Evolutionary conservation across 37 sponge, comb jelly and placozoan genomes (phyloP).

Genomic region (Cladorhizidae sp.): DNA sequence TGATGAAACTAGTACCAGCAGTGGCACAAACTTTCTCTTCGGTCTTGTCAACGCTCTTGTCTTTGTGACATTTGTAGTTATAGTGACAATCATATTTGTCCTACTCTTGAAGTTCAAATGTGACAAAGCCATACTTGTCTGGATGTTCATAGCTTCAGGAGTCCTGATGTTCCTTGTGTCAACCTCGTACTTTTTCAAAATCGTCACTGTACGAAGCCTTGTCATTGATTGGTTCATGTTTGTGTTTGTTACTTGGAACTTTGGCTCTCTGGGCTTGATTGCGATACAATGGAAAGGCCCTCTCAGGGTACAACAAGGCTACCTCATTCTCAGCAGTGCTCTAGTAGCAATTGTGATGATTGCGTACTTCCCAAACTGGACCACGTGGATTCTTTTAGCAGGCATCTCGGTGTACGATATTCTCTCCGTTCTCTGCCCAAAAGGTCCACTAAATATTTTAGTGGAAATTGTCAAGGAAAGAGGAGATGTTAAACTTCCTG

Average conservation of each 20-base stretch:
- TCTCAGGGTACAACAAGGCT: constrained; percentile 90
- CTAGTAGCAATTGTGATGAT: constrained; percentile 77
- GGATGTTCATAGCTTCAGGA: constrained; percentile 84
- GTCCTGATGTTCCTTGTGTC: constrained; percentile 82
- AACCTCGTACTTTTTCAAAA: constrained; percentile 63
- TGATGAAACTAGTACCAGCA: constrained; percentile 1
- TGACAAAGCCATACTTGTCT: constrained; percentile 85
- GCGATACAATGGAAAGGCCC: constrained; percentile 97
- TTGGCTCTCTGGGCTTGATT: constrained; percentile 89
- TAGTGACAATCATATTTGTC: constrained; percentile 91
- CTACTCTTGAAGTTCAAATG: constrained; percentile 91
- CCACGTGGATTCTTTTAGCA: constrained; percentile 90
- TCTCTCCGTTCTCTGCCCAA: constrained; percentile 95
- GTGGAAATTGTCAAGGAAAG: constrained; percentile 90
- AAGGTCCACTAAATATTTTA: constrained; percentile 90
- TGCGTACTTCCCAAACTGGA: constrained; percentile 94
- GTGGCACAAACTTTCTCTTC: constrained; percentile 65
- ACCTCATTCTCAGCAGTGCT: constrained; percentile 86
- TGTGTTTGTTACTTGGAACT: constrained; percentile 87
- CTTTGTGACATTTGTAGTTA: constrained; percentile 76
- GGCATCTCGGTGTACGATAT: constrained; percentile 86
- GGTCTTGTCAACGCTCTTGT: constrained; percentile 86
- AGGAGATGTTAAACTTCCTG: constrained; percentile 85
- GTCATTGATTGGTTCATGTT: constrained; percentile 76
- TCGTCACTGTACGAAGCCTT: constrained; percentile 39